Conservation (phyloP, 2,113 vertebrate species). For the Eclectus roratus region DNA sequence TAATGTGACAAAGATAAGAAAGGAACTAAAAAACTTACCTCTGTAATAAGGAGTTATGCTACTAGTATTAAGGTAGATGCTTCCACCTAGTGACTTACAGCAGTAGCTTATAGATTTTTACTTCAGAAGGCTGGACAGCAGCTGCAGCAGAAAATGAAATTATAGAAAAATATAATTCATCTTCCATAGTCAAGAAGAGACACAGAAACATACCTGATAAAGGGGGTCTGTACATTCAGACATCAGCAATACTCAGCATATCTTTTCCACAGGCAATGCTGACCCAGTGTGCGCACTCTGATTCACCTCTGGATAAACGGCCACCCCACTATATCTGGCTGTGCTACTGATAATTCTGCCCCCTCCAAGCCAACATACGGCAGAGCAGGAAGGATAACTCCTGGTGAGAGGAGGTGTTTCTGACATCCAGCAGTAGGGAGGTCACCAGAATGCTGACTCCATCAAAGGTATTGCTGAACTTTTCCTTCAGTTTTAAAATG, state of each 20-base stretch:
- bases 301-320: neutral
- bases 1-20: conserved; percentile 9
- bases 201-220: neutral
- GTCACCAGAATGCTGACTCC: neutral
- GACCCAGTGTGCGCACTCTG: neutral
- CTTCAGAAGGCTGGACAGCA: neutral
- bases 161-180: neutral
- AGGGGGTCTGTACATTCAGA: neutral
- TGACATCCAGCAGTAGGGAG: neutral
- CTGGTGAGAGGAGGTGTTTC: neutral
- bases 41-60: neutral
- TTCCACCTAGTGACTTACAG: conserved; percentile 41
- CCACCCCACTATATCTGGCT: neutral
- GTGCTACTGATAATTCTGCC: neutral
- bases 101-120: conserved; percentile 36
- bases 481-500: neutral
- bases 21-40: neutral
- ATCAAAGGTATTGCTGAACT: neutral
- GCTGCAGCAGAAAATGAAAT: neutral
- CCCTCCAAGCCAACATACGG: neutral
- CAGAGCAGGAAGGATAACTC: neutral
- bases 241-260: neutral
- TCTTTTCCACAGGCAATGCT: neutral
- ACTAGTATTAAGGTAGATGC: conserved; percentile 37
- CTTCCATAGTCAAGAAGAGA: neutral